Percentiles rank a stretch among this genome's conserved stretches.
Evolutionary conservation across 2,797 vertebrate species (phyloP).

Genomic region (Siniperca scherzeri): DNA sequence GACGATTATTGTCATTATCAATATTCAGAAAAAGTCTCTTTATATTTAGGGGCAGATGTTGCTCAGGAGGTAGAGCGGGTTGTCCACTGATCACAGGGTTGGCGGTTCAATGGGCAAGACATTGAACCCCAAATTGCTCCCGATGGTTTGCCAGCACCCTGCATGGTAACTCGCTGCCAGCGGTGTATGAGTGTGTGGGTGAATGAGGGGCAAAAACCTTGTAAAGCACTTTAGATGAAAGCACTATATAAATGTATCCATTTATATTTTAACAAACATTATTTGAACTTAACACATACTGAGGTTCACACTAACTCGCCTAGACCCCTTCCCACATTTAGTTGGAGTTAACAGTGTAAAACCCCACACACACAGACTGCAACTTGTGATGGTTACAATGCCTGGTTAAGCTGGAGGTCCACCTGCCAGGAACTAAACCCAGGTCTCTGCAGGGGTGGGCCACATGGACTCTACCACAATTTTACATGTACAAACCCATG

Average conservation of each 20-base stretch:
- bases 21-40: neutral
- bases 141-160: no score
- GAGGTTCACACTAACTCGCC: neutral
- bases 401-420: neutral
- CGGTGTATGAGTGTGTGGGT: no score
- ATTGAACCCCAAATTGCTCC: no score
- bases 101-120: no score
- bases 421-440: neutral
- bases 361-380: no score
- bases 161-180: no score
- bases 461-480: neutral
- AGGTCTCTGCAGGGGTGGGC: neutral
- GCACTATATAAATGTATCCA: no score
- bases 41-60: neutral
- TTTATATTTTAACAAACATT: no score
- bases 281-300: neutral
- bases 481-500: neutral
- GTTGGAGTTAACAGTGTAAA: neutral
- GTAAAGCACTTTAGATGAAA: no score
- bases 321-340: neutral
- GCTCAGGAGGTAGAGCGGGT: no score
- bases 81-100: no score
- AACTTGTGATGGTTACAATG: neutral
- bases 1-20: neutral
- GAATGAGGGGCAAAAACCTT: no score